Evolutionary conservation across 1,140 invertebrate species (phyloP), one percentile per base, ranked within the genome.

Genomic region (Drosophila melanica): DNA sequence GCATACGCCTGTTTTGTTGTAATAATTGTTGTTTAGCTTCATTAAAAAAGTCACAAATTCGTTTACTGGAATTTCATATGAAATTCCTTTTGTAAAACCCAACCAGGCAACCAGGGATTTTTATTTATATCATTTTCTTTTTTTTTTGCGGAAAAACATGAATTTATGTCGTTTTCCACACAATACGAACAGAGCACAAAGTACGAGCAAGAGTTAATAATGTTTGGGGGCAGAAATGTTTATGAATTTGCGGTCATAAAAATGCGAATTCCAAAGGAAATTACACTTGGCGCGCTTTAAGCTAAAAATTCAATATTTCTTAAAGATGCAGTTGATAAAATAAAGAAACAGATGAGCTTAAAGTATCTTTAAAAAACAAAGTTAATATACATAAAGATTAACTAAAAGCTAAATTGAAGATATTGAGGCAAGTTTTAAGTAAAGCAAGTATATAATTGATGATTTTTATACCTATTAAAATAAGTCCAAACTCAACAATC

Each of bases 41-140:
- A 86, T 87, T 87, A 87, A 87, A 86, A 86, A 86, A 86, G 79
- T 87, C 79, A 48, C 70, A 87, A 81, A 86, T 87, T 87, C 82
- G 79, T 75, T 81, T 75, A 79, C 75, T 79, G 82, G 79, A 79
- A 86, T 86, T 81, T 62, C 79, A 78, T 75, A 75, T 87, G 69
- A 82, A 75, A 85, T 72, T 87, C 58, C 74, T 69, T 75, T 81
- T 80, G 75, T 72, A 65, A 68, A 74, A 65, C 53, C 68, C 81
- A 64, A 12, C 37, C 53, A 14, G 20, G n/a, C 39, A 54, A 20
- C 48, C 51, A 9, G 27, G 37, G 62, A 50, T 58, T 51, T 44
- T 33, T 9, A 23, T 23, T 23, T 23, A 23, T 23, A n/a, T 12
- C 5, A 18, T 33, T 41, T 50, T 48, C 0, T 23, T 4, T 27